Percentiles rank a stretch among this genome's conserved stretches.
Conservation (phyloP, 2,797 vertebrate species). For the Otolemur crassicaudatus region DNA sequence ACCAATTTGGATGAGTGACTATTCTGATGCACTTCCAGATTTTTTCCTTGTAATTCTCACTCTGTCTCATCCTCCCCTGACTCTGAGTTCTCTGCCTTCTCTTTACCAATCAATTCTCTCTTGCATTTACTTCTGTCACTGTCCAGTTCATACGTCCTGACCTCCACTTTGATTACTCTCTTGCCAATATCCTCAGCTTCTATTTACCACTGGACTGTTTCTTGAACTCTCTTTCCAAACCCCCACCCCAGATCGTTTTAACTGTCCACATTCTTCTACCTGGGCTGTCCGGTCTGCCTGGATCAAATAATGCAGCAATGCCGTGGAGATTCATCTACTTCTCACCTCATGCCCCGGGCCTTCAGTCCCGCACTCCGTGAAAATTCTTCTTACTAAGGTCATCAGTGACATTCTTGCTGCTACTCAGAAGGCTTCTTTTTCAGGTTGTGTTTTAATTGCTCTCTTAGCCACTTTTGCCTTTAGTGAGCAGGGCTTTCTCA, state of each 20-base stretch:
- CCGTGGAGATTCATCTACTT: neutral
- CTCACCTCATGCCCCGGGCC: neutral
- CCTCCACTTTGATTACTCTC: neutral
- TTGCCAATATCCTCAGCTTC: neutral
- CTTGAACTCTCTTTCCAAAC: neutral
- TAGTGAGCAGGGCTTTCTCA: neutral
- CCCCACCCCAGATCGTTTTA: neutral
- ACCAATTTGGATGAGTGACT: neutral
- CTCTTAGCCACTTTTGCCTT: neutral
- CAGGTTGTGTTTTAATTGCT: neutral
- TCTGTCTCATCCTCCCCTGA: neutral
- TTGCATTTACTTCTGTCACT: neutral
- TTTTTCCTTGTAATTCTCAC: neutral
- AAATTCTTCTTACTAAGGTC: neutral
- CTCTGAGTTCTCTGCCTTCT: neutral
- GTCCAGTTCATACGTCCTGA: neutral
- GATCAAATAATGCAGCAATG: neutral
- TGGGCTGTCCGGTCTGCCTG: neutral
- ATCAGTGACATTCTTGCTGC: neutral
- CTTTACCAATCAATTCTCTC: neutral
- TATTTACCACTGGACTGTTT: neutral
- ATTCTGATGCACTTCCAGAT: neutral
- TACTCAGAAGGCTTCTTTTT: neutral
- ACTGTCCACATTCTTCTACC: neutral
- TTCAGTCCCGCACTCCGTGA: neutral